Conservation (phyloP, 2,113 vertebrate genomes). For the Polypterus senegalus region DNA sequence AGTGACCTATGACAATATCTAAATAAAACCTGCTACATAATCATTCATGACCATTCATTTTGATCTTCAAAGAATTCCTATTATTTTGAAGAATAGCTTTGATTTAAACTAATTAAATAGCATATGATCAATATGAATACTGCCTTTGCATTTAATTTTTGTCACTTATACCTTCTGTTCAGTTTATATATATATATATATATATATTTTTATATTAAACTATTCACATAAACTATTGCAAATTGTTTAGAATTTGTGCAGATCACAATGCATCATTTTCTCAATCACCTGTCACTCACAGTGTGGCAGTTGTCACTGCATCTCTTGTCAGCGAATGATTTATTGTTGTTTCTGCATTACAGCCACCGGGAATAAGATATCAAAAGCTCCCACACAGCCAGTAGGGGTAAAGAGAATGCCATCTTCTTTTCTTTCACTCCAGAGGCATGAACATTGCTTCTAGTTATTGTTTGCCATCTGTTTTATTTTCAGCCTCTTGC, state of each 20-base stretch:
- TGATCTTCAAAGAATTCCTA: too few relatives aligned
- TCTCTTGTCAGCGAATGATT: background rate
- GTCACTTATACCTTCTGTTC: too few relatives aligned
- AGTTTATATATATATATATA: too few relatives aligned
- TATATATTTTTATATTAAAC: too few relatives aligned
- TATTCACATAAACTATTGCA: too few relatives aligned
- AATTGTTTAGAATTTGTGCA: background rate
- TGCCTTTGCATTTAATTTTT: too few relatives aligned
- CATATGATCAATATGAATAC: too few relatives aligned
- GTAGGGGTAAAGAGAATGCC: background rate
- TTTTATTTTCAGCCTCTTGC: background rate
- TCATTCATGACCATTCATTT: too few relatives aligned
- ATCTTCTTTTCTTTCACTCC: background rate
- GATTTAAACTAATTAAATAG: too few relatives aligned
- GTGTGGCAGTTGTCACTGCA: background rate
- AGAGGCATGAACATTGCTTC: background rate
- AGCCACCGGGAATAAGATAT: background rate
- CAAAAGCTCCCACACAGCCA: background rate
- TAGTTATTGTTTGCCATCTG: slow-evolving; percentile 1
- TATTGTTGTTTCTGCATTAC: background rate
- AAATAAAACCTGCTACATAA: too few relatives aligned
- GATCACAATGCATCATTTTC: background rate
- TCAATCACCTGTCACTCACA: background rate
- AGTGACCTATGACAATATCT: too few relatives aligned
- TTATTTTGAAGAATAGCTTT: too few relatives aligned